phyloP scores from a whole-genome alignment of 2,888 invertebrate genomes.

The Drosophila eohydei region DNA sequence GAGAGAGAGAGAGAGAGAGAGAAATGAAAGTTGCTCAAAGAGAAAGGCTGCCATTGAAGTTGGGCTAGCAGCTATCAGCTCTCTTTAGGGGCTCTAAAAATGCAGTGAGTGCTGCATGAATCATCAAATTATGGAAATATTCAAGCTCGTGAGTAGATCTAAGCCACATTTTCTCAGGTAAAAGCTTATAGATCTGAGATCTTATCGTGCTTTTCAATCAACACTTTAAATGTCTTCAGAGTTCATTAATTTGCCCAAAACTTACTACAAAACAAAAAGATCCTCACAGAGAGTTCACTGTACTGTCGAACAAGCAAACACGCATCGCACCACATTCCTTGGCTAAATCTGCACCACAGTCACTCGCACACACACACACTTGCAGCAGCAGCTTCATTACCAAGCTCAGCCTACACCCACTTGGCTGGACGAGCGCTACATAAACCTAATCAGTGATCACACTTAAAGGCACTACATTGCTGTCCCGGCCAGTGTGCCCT shows the following conservation, averaged over 20 bases:
- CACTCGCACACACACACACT: conserved; percentile 9
- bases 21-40: conserved; percentile 44
- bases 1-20: conserved; percentile 9
- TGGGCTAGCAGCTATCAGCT: background rate
- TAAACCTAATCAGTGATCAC: conserved; percentile 74
- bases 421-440: conserved; percentile 35
- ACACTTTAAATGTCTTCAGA: background rate
- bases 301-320: conserved; percentile 3
- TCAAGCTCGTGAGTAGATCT: background rate
- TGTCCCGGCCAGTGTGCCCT: conserved; percentile 58
- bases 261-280: background rate
- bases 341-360: conserved; percentile 11
- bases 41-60: conserved; percentile 25
- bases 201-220: background rate
- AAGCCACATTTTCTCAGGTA: background rate
- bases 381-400: conserved; percentile 44
- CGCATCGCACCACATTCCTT: conserved; percentile 36
- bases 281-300: conserved; percentile 32
- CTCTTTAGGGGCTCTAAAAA: conserved; percentile 12
- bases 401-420: conserved; percentile 48
- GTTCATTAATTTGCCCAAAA: background rate
- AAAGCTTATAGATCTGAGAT: background rate
- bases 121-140: background rate
- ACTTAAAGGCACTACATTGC: conserved; percentile 57
- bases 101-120: conserved; percentile 14